Evolutionary conservation across 2,888 invertebrate genomes (phyloP).

Genomic region (Lydus trimaculatus): DNA sequence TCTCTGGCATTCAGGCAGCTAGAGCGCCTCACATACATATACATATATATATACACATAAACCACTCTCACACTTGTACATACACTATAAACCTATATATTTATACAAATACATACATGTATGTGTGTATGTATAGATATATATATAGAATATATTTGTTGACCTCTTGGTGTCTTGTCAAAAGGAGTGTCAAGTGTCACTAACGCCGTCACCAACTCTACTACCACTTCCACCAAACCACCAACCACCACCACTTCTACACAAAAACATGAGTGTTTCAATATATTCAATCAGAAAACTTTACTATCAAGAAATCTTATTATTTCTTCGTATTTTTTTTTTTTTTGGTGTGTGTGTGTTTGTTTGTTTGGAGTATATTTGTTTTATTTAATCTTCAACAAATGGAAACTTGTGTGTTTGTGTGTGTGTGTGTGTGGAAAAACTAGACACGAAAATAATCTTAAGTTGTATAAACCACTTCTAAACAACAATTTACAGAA

Average conservation of each 20-base stretch:
- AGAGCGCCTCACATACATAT: not conserved
- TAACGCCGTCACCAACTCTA: not conserved
- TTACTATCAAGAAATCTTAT: not conserved
- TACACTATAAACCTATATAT: not conserved
- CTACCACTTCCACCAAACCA: not conserved
- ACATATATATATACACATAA: not conserved
- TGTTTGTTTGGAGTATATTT: not conserved
- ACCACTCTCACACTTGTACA: not conserved
- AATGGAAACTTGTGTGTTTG: not conserved
- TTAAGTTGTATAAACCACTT: constrained; percentile 5
- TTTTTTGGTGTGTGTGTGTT: not conserved
- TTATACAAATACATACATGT: not conserved
- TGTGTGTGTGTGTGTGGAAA: too few relatives aligned
- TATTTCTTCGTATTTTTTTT: not conserved
- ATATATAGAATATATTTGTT: not conserved
- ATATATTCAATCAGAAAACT: not conserved
- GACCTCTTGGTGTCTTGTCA: constrained; percentile 5
- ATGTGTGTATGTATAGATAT: not conserved
- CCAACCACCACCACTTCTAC: not conserved
- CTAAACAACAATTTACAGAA: constrained; percentile 2
- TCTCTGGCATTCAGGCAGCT: constrained; percentile 24
- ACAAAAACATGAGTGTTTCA: not conserved
- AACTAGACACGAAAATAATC: constrained; percentile 6
- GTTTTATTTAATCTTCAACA: constrained; percentile 5
- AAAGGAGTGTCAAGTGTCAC: not conserved